Conservation (phyloP, 2,113 vertebrate species). For the Trochalopteron elliotii region DNA sequence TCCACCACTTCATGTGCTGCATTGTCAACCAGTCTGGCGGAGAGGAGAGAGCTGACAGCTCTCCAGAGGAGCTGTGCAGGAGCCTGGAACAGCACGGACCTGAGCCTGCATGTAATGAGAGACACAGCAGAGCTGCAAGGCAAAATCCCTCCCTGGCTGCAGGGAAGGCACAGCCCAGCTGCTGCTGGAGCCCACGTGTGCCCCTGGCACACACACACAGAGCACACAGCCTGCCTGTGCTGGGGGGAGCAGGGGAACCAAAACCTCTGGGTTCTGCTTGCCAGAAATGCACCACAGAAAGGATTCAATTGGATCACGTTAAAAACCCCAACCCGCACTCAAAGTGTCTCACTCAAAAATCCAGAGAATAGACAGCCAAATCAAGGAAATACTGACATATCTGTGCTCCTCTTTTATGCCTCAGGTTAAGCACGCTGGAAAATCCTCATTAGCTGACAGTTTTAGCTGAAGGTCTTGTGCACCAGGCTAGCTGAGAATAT, state of each 20-base stretch:
- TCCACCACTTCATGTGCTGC: conserved; percentile 52
- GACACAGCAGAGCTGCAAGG: conserved; percentile 61
- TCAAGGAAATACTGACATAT: not conserved
- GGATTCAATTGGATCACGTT: not conserved
- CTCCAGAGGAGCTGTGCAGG: conserved; percentile 69
- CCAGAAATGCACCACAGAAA: not conserved
- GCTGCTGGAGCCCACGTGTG: not conserved
- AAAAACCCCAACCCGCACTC: not conserved
- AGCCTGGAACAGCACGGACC: conserved; percentile 71
- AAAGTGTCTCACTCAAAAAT: not conserved
- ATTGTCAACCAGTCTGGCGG: conserved; percentile 64
- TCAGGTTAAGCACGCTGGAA: conserved; percentile 14
- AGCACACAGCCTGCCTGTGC: not conserved
- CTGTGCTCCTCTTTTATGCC: not conserved
- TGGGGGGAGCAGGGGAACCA: rapidly evolving
- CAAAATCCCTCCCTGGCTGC: not conserved
- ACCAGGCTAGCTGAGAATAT: conserved; percentile 8
- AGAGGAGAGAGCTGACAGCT: conserved; percentile 66
- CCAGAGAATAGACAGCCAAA: not conserved
- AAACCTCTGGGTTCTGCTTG: not conserved
- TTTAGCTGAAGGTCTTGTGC: not conserved
- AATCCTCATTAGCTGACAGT: conserved; percentile 37
- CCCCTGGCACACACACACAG: not conserved
- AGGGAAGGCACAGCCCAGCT: conserved; percentile 8
- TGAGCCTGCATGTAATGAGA: conserved; percentile 77